These are phyloP conservation scores for Listrodromus nycthemerus DNA, from an alignment of 2,888 invertebrate genomes.

Conservation along the genomic window DNA sequence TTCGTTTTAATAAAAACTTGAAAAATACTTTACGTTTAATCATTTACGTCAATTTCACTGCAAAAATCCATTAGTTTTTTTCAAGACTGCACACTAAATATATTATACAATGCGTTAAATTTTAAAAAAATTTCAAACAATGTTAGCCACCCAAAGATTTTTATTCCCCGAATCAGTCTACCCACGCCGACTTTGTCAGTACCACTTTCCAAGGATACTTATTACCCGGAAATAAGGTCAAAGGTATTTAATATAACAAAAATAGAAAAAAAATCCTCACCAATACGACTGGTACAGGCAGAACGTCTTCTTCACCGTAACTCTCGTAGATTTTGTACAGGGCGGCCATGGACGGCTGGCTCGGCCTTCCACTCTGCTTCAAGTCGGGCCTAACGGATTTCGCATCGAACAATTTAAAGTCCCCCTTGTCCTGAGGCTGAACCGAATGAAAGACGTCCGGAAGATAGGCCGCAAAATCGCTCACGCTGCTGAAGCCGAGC, in stretches of 20 bases:
- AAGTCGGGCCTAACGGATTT: slow-evolving; percentile 62
- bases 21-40: too few relatives aligned
- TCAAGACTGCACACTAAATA: too few relatives aligned
- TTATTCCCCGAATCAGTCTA: neutral
- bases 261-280: slow-evolving; percentile 66
- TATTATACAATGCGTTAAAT: too few relatives aligned
- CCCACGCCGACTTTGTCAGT: too few relatives aligned
- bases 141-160: too few relatives aligned
- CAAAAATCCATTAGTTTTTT: too few relatives aligned
- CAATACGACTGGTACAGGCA: slow-evolving; percentile 74
- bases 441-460: slow-evolving; percentile 77
- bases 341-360: slow-evolving; percentile 67
- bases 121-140: too few relatives aligned
- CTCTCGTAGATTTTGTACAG: slow-evolving; percentile 71
- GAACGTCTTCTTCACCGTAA: slow-evolving; percentile 65
- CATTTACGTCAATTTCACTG: too few relatives aligned
- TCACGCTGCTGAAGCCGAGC: slow-evolving; percentile 79
- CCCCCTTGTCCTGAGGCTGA: slow-evolving; percentile 69
- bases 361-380: slow-evolving; percentile 12
- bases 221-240: neutral
- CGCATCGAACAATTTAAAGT: slow-evolving; percentile 73
- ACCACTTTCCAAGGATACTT: neutral
- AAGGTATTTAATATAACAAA: neutral
- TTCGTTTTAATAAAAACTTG: too few relatives aligned
- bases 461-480: slow-evolving; percentile 76